A percentile compares a stretch with the other conserved stretches of the same genome.
phyloP scores from a whole-genome alignment of 2,113 vertebrate genomes.

The Gymnarchus niloticus region DNA sequence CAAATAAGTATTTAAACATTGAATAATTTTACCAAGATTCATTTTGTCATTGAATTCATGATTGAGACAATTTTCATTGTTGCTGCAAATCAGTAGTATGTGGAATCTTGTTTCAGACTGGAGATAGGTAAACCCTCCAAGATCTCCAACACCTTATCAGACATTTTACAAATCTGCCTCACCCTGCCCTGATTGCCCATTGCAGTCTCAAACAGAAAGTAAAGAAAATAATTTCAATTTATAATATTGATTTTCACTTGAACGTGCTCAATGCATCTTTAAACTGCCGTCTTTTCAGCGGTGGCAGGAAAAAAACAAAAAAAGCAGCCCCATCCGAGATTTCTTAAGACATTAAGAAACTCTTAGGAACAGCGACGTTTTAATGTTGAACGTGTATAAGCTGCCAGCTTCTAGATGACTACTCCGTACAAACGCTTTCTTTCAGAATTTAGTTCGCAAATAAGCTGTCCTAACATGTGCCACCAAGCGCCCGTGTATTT shows the following conservation, averaged over 20 bases:
- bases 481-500: no score
- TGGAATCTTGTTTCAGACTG: not conserved
- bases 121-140: no score
- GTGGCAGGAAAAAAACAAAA: no score
- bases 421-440: not conserved
- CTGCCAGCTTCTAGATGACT: not conserved
- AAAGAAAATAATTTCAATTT: no score
- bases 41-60: not conserved
- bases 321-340: no score
- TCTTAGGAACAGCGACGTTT: not conserved
- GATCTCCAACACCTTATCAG: not conserved
- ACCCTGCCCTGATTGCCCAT: not conserved
- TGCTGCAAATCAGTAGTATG: not conserved
- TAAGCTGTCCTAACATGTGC: no score
- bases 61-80: not conserved
- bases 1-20: no score
- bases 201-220: not conserved
- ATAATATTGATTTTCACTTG: no score
- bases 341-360: not conserved
- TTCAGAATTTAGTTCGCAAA: no score
- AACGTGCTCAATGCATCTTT: no score
- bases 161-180: not conserved
- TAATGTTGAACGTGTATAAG: not conserved
- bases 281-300: no score
- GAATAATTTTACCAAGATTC: not conserved